Conservation (phyloP, 2,113 vertebrate genomes). For the Pedionomus torquatus region DNA sequence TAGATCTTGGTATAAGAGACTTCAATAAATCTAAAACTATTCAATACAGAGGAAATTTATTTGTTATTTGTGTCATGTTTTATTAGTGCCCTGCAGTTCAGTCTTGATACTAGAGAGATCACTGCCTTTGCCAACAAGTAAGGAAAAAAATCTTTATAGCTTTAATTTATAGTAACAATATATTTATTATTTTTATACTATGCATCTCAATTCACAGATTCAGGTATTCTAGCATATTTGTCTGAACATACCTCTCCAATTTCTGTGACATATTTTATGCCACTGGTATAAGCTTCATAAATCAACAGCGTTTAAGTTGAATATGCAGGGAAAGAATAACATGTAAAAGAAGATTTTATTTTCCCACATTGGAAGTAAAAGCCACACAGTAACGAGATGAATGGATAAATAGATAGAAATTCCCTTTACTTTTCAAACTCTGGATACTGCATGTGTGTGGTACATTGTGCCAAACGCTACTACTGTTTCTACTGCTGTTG, state of each 20-base stretch:
- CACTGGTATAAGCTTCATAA: constrained; percentile 30
- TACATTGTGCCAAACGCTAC: constrained; percentile 13
- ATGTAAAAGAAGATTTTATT: constrained; percentile 46
- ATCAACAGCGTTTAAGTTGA: constrained; percentile 22
- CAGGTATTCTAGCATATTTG: constrained; percentile 15
- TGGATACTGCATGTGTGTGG: not conserved
- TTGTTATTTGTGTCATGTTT: constrained; percentile 62
- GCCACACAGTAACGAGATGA: not conserved
- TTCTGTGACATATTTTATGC: constrained; percentile 27
- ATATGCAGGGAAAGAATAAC: constrained; percentile 12
- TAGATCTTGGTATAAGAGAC: constrained; percentile 52
- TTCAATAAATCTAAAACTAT: constrained; percentile 58
- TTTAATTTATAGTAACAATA: constrained; percentile 59
- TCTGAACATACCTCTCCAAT: constrained; percentile 20
- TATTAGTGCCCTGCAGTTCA: constrained; percentile 58
- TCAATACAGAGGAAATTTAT: constrained; percentile 60
- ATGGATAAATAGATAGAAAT: constrained; percentile 45
- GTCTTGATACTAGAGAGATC: constrained; percentile 31
- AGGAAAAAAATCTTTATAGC: constrained; percentile 8
- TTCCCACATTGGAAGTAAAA: constrained; percentile 34
- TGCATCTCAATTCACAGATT: constrained; percentile 1
- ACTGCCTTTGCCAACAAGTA: not conserved
- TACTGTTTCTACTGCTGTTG: constrained; percentile 9
- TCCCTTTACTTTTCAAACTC: constrained; percentile 27
- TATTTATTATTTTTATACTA: constrained; percentile 53